phyloP scores from a whole-genome alignment of 2,797 vertebrate genomes.

The Sebastes goodei region DNA sequence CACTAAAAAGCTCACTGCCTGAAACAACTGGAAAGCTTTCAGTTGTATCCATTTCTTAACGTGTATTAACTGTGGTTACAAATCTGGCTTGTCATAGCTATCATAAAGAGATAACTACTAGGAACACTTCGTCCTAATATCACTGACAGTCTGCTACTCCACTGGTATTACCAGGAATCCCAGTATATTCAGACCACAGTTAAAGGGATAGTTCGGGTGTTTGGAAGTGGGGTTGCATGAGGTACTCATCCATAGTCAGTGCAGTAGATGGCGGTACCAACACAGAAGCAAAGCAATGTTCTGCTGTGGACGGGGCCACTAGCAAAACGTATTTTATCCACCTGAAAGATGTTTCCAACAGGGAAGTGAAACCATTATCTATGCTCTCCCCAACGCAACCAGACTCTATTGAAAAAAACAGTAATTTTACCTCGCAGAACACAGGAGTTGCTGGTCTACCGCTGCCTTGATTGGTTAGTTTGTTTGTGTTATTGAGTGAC shows the following conservation, averaged over 20 bases:
- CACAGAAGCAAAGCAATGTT: too few relatives aligned
- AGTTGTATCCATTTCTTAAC: constrained; percentile 13
- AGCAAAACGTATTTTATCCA: too few relatives aligned
- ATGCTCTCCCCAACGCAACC: too few relatives aligned
- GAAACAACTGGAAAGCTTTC: constrained; percentile 33
- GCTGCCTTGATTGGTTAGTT: too few relatives aligned
- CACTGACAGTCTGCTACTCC: neutral
- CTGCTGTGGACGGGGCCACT: accelerated
- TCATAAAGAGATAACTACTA: constrained; percentile 24
- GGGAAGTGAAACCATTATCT: too few relatives aligned
- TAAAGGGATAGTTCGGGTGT: neutral
- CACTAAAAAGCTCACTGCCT: constrained; percentile 38
- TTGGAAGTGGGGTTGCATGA: neutral
- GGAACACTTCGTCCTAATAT: neutral
- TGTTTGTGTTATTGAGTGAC: too few relatives aligned
- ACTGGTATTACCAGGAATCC: neutral
- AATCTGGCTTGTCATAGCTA: constrained; percentile 11
- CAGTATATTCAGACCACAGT: neutral
- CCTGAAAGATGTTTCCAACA: too few relatives aligned
- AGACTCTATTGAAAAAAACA: too few relatives aligned
- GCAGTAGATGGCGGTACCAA: too few relatives aligned
- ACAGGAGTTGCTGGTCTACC: too few relatives aligned
- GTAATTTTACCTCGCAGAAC: too few relatives aligned
- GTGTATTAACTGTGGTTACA: constrained; percentile 9
- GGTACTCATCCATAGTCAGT: too few relatives aligned